Base-by-base conservation (phyloP, 92 coral and sea anemone genomes). In the Chrysogorgia sp. region DNA sequence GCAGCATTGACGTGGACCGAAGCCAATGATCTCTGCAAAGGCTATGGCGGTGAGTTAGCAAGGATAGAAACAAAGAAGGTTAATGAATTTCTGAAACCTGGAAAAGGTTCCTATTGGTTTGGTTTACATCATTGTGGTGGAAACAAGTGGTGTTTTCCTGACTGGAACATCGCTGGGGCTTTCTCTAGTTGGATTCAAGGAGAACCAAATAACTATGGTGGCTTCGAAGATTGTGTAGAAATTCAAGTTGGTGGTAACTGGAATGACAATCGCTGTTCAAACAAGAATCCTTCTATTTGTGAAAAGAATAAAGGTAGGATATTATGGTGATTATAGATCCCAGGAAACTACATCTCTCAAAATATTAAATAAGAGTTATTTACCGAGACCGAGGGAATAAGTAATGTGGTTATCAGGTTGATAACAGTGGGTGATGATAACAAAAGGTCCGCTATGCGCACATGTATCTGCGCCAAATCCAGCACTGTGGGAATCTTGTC, bases 71-170 rank as follows among this genome's bases (percentile, higher is more conserved):
- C 7, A 7, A 15, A 15, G 7, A 8, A 6, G 29, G 32, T 57
- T 8, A 57, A 23, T 15, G 34, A 3, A 14, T 57, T 13, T 29
- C 17, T 57, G 34, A 29, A 23, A 57, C 17, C 29, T 15, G 34
- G 8, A 7, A 29, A 23, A 3, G 9, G 34, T 10, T 15, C 63
- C 8, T 19, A 57, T 19, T 57, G 63, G 63, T 3, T 57, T 57
- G 63, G 63, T 3, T 29, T 57, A 13, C 63, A 57, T 4, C 63
- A 31, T 10, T 57, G 63, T 23, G 31, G 34, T 13, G 63, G 63
- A 23, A 57, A 57, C 63, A 57, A 15, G 31, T 57, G 63, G 63
- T 57, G 63, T 19, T 57, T 57, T 3, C 31, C 29, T 57, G 63
- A 57, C 34, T 23, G 63, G 29, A 3, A 14, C 29, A 57, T 57